Percentiles rank a stretch among this genome's conserved stretches.
Conservation (phyloP, 2,888 invertebrate genomes). For the Thyatira batis region DNA sequence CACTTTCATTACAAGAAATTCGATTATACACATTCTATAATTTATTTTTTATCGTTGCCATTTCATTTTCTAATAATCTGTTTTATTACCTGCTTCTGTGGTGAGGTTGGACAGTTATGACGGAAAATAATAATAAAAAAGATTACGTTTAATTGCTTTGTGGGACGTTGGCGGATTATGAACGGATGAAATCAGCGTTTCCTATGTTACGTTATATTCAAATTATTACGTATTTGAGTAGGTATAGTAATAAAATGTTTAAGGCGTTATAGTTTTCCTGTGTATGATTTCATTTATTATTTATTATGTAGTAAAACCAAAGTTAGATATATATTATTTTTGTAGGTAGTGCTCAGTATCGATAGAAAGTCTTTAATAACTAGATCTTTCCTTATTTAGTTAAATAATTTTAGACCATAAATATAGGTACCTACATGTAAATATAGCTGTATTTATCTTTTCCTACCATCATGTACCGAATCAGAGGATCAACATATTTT, state of each 20-base stretch:
- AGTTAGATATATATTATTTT: too few species aligned
- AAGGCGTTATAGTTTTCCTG: neutral
- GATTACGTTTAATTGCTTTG: neutral
- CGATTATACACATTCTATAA: conserved; percentile 22
- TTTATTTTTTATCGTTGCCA: conserved; percentile 24
- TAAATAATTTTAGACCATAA: too few species aligned
- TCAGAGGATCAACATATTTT: too few species aligned
- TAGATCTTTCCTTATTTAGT: too few species aligned
- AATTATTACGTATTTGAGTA: neutral
- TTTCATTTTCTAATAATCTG: conserved; percentile 3
- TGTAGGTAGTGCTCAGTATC: too few species aligned
- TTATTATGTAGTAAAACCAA: too few species aligned
- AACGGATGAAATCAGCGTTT: neutral
- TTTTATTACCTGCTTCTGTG: conserved; percentile 4
- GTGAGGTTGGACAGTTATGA: conserved; percentile 1
- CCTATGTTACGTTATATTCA: neutral
- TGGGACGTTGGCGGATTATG: neutral
- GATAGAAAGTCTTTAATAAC: too few species aligned
- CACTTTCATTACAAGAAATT: conserved; percentile 24
- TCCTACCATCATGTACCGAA: too few species aligned
- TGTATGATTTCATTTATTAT: neutral
- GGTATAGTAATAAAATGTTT: neutral
- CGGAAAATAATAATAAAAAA: conserved; percentile 2
- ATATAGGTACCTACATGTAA: too few species aligned
- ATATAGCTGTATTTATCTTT: too few species aligned